These are phyloP conservation scores for Sardinella longiceps DNA, from an alignment of 2,797 vertebrate species.

Conservation along the genomic window DNA sequence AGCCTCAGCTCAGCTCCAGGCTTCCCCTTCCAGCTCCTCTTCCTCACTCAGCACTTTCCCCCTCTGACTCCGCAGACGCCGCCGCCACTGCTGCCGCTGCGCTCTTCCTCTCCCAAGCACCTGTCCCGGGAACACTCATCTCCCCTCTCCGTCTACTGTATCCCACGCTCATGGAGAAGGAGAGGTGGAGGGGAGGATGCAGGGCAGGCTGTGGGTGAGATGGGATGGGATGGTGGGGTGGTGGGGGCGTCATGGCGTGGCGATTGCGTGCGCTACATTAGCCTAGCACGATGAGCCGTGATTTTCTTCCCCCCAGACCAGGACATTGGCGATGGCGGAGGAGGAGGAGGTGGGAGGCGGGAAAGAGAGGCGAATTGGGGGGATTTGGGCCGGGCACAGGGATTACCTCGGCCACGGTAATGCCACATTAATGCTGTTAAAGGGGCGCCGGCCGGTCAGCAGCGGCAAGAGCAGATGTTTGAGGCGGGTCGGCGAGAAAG, in stretches of 20 bases:
- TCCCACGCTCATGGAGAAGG: not conserved
- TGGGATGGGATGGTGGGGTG: not conserved
- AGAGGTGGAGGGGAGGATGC: not conserved
- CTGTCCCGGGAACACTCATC: not conserved
- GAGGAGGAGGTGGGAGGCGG: not conserved
- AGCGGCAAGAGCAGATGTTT: not conserved
- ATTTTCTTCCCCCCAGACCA: too few relatives aligned
- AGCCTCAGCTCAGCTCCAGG: not conserved
- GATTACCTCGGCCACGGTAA: not conserved
- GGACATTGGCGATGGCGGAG: too few relatives aligned
- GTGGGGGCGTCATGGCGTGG: not conserved
- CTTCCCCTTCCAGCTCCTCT: slow-evolving; percentile 11
- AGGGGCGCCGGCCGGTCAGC: not conserved
- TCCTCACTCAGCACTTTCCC: slow-evolving; percentile 7
- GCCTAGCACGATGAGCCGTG: not conserved
- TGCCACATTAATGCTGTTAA: not conserved
- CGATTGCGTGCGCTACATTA: not conserved
- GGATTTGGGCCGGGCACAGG: not conserved
- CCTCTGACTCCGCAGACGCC: too few relatives aligned
- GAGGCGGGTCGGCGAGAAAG: not conserved
- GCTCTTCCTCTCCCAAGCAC: not conserved
- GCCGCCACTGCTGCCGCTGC: not conserved
- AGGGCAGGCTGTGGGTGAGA: not conserved
- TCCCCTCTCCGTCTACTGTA: not conserved
- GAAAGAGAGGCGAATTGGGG: not conserved